Evolutionary conservation across 2,888 invertebrate species (phyloP).

Genomic region (Empis stercorea): DNA sequence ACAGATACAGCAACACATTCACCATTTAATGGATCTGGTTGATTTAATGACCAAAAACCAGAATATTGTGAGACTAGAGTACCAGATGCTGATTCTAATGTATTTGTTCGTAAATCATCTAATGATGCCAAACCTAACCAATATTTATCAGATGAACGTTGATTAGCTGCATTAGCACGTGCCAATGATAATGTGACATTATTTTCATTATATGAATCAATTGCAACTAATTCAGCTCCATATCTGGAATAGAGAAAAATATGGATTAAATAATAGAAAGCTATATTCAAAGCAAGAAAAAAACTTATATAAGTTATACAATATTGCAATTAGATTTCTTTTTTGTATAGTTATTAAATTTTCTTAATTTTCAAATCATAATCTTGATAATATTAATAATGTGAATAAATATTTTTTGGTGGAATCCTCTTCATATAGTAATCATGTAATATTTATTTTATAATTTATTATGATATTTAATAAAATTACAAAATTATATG

Average conservation of each 20-base stretch:
- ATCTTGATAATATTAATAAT: too few species aligned
- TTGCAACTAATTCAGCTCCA: constrained; percentile 85
- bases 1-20: constrained; percentile 77
- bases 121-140: constrained; percentile 85
- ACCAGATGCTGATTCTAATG: constrained; percentile 86
- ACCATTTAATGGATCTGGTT: constrained; percentile 76
- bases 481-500: too few species aligned
- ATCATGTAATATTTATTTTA: too few species aligned
- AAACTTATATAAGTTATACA: too few species aligned
- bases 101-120: constrained; percentile 85
- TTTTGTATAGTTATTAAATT: too few species aligned
- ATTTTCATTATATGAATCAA: constrained; percentile 84
- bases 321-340: too few species aligned
- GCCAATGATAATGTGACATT: constrained; percentile 78
- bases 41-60: constrained; percentile 83
- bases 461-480: too few species aligned
- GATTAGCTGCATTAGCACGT: constrained; percentile 45
- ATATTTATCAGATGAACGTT: constrained; percentile 59
- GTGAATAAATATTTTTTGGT: too few species aligned
- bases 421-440: too few species aligned
- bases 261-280: neutral
- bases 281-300: too few species aligned
- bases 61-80: constrained; percentile 84
- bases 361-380: too few species aligned
- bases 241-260: too few species aligned